A percentile compares a stretch with the other conserved stretches of the same genome.
Conservation (phyloP, 2,113 vertebrate genomes). For the Camelus dromedarius region DNA sequence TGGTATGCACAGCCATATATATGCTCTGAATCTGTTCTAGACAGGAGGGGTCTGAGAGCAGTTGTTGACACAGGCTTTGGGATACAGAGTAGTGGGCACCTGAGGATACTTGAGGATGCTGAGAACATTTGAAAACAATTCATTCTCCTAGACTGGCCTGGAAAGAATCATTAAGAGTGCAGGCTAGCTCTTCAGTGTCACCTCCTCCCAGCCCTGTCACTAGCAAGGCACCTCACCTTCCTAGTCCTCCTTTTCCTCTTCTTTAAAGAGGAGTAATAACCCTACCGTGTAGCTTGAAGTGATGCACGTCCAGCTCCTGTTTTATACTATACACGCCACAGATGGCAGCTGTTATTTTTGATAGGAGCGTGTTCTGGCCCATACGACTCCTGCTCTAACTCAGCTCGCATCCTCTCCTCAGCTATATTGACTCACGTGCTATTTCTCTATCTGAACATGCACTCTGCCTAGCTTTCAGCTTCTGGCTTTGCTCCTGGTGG, state of each 20-base stretch:
- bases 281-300: background rate
- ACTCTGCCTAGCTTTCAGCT: background rate
- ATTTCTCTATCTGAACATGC: background rate
- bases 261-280: background rate
- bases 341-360: background rate
- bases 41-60: background rate
- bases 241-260: background rate
- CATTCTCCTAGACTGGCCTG: background rate
- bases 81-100: background rate
- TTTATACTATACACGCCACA: background rate
- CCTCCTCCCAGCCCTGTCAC: background rate
- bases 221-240: background rate
- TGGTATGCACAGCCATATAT: no score
- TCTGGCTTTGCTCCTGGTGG: background rate
- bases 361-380: background rate
- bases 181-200: background rate
- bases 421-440: background rate
- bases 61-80: background rate
- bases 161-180: background rate
- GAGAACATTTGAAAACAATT: background rate
- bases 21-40: background rate
- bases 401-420: background rate
- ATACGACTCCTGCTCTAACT: no score
- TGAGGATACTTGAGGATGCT: background rate
- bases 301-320: background rate